Conservation (phyloP, 2,888 invertebrate species). For the Stenoptilia bipunctidactyla region DNA sequence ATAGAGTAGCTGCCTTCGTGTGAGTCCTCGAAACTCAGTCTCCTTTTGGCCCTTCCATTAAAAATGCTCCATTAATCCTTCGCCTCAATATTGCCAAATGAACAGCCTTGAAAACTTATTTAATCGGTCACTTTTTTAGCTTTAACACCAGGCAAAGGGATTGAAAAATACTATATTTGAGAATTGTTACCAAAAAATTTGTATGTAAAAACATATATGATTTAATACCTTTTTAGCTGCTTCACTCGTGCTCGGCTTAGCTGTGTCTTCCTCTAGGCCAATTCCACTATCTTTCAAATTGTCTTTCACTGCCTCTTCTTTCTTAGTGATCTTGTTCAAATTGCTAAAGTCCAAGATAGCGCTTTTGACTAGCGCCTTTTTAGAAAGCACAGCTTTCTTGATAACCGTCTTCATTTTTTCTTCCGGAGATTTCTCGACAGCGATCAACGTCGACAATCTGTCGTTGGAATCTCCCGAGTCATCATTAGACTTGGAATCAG, state of each 20-base stretch:
- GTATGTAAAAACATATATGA: too few species aligned
- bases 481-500: constrained; percentile 57
- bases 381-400: constrained; percentile 49
- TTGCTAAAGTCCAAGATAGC: constrained; percentile 52
- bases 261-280: constrained; percentile 39
- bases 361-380: constrained; percentile 48
- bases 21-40: too few species aligned
- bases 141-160: too few species aligned
- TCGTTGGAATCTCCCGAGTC: constrained; percentile 55
- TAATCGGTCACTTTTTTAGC: too few species aligned
- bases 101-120: too few species aligned
- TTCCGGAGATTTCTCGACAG: constrained; percentile 49
- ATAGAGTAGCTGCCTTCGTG: too few species aligned
- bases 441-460: constrained; percentile 41
- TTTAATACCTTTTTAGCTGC: constrained; percentile 50
- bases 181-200: too few species aligned
- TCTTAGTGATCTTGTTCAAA: constrained; percentile 37
- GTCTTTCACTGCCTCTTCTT: constrained; percentile 37
- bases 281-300: constrained; percentile 59
- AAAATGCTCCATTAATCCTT: too few species aligned
- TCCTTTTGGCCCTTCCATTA: too few species aligned
- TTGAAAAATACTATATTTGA: too few species aligned
- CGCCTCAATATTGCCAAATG: too few species aligned
- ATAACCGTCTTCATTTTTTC: constrained; percentile 56
- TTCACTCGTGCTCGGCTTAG: constrained; percentile 34